Conservation (phyloP, 2,888 invertebrate species). For the Thymelicus sylvestris region DNA sequence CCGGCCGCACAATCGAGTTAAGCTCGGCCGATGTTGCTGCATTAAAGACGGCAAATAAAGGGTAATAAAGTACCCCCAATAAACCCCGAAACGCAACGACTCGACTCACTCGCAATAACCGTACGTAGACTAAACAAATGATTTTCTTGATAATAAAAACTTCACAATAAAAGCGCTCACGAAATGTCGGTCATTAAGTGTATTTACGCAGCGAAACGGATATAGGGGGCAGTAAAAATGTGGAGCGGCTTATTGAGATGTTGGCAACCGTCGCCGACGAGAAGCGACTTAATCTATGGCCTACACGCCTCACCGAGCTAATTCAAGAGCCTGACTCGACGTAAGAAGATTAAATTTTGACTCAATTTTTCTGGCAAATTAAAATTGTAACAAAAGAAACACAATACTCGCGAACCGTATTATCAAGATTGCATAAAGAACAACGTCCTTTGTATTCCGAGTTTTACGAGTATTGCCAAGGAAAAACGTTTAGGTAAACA, state of each 20-base stretch:
- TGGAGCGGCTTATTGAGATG: slow-evolving; percentile 80
- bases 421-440: slow-evolving; percentile 68
- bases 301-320: slow-evolving; percentile 60
- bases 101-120: slow-evolving; percentile 70
- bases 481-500: slow-evolving; percentile 73
- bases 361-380: slow-evolving; percentile 67
- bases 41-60: slow-evolving; percentile 68
- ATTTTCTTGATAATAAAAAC: slow-evolving; percentile 83
- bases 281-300: slow-evolving; percentile 71
- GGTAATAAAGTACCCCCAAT: slow-evolving; percentile 80
- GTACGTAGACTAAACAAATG: slow-evolving; percentile 83
- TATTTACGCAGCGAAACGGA: slow-evolving; percentile 83
- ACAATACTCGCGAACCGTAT: slow-evolving; percentile 58
- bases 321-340: slow-evolving; percentile 57
- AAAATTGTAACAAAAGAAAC: slow-evolving; percentile 61
- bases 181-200: slow-evolving; percentile 83
- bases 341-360: slow-evolving; percentile 60
- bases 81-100: slow-evolving; percentile 77
- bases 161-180: slow-evolving; percentile 83
- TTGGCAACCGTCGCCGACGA: slow-evolving; percentile 69
- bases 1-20: slow-evolving; percentile 58
- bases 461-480: slow-evolving; percentile 64
- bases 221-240: slow-evolving; percentile 80
- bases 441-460: slow-evolving; percentile 64
- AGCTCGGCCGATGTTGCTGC: slow-evolving; percentile 62